phyloP scores from a whole-genome alignment of 2,797 vertebrate genomes.

The Hapalemur alaotrensis region DNA sequence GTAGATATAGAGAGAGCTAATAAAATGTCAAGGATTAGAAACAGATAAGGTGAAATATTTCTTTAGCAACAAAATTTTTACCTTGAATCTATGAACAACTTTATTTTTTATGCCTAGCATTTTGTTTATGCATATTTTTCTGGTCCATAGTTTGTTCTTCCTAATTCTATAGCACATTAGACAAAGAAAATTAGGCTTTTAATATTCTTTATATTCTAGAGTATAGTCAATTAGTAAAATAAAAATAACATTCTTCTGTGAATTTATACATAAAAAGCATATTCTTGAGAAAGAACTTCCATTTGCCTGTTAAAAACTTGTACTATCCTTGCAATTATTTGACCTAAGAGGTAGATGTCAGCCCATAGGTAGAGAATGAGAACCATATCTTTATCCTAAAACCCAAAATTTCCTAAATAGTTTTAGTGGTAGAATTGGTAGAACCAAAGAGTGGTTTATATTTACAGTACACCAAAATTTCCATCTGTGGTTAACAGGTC shows the following conservation, averaged over 20 bases:
- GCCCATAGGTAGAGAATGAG: background rate
- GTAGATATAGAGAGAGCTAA: background rate
- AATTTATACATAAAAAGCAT: background rate
- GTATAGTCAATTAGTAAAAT: background rate
- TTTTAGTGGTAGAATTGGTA: background rate
- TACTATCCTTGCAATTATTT: background rate
- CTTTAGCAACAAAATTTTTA: background rate
- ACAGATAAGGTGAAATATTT: background rate
- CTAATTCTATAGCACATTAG: background rate
- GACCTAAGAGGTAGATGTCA: background rate
- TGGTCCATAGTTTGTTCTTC: background rate
- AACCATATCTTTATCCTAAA: background rate
- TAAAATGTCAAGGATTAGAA: background rate
- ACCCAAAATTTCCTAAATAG: background rate
- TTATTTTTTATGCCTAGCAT: background rate
- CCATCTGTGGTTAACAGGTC: background rate
- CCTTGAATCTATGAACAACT: background rate
- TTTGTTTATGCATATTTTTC: background rate
- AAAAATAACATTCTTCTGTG: background rate
- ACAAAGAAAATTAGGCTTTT: background rate
- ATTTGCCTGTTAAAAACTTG: background rate
- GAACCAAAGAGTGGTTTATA: background rate
- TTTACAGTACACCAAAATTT: background rate
- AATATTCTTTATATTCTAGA: background rate
- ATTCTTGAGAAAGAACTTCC: background rate